Evolutionary conservation across 2,113 vertebrate genomes (phyloP).

Genomic region (Salvator merianae): DNA sequence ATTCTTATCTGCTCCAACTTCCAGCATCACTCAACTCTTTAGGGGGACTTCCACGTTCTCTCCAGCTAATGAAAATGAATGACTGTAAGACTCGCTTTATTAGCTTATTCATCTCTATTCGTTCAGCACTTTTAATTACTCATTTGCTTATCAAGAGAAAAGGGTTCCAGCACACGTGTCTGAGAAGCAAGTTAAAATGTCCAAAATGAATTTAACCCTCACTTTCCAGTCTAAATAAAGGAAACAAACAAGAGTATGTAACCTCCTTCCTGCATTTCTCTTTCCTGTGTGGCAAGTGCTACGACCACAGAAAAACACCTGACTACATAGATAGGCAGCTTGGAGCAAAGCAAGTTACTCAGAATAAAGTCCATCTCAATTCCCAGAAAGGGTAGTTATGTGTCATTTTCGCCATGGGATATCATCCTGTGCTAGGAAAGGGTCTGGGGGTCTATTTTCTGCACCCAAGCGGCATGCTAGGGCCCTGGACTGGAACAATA

Average conservation of each 20-base stretch:
- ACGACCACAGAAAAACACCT: neutral
- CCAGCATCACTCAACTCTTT: constrained; percentile 55
- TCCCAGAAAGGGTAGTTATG: too few relatives aligned
- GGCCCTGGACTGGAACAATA: too few relatives aligned
- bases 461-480: too few relatives aligned
- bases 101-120: constrained; percentile 57
- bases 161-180: constrained; percentile 14
- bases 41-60: constrained; percentile 47
- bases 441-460: too few relatives aligned
- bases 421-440: too few relatives aligned
- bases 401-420: too few relatives aligned
- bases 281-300: neutral
- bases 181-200: neutral
- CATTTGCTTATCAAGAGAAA: constrained; percentile 56
- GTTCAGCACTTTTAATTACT: constrained; percentile 64
- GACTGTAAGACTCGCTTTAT: constrained; percentile 43
- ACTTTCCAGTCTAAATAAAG: neutral
- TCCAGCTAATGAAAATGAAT: constrained; percentile 51
- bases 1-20: constrained; percentile 55
- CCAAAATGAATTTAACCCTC: neutral
- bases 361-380: neutral
- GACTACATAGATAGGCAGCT: neutral
- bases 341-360: neutral
- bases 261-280: too few relatives aligned
- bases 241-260: neutral